These are phyloP conservation scores for Notechis scutatus DNA, from an alignment of 2,113 vertebrate genomes.

Conservation along the genomic window DNA sequence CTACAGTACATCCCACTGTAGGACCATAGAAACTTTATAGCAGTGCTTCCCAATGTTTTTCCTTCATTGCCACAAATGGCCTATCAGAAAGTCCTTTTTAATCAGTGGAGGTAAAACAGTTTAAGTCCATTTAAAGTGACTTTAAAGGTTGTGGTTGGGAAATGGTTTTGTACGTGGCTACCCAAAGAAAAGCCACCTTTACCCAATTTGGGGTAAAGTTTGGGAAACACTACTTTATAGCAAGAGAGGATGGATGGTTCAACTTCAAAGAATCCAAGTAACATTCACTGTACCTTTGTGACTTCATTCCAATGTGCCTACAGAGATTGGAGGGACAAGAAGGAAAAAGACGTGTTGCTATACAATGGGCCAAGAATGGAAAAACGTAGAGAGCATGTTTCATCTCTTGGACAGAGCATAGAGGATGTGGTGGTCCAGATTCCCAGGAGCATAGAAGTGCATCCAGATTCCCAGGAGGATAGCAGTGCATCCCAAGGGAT, in stretches of 20 bases:
- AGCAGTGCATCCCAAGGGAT: not conserved
- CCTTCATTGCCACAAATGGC: not conserved
- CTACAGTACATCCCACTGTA: not conserved
- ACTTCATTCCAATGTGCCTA: not conserved
- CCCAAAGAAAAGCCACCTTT: not conserved
- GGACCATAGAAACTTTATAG: not conserved
- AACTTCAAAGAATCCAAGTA: not conserved
- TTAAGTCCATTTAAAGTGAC: not conserved
- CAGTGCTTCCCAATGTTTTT: not conserved
- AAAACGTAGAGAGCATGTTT: not conserved
- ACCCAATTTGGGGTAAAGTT: not conserved
- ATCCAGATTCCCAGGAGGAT: too few species aligned
- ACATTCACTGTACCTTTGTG: not conserved
- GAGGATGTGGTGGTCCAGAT: not conserved
- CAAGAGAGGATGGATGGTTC: not conserved
- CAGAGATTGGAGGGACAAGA: not conserved
- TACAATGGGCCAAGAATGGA: not conserved
- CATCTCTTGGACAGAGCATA: not conserved
- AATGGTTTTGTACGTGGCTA: not conserved
- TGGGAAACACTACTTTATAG: not conserved
- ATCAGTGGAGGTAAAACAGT: not conserved
- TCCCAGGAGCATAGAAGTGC: not conserved
- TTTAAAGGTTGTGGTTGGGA: not conserved
- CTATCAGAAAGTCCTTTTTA: not conserved
- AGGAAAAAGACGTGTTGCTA: not conserved